Evolutionary conservation across 2,888 invertebrate genomes (phyloP), one percentile per base, ranked within the genome.

Genomic region (Microctonus aethiopoides): DNA sequence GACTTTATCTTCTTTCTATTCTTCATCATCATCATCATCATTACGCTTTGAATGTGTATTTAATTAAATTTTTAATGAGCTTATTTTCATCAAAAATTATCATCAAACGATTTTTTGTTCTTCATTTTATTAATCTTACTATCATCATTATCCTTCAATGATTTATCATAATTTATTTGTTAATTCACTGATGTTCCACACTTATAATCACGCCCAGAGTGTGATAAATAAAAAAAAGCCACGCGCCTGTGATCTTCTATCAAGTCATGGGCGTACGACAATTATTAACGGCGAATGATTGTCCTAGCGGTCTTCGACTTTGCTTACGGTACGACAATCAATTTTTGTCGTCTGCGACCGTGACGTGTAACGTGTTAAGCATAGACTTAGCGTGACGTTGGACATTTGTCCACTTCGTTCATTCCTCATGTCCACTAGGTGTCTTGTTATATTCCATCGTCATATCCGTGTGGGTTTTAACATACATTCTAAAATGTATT

Each of bases 261-360:
- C 11, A 34, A 26, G 36, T 22, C 39, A 56, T n/a, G 54, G n/a
- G 24, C n/a, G 6, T 46, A 46, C 16, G 46, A 54, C 61, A 84
- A 84, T 85, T 82, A 84, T 82, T 79, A 65, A 78, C 81, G 81
- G 82, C 78, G 72, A 73, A 75, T 76, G 79, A 84, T 84, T 84
- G 83, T 83, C 81, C 77, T 86, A 85, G 86, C 86, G 85, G 86
- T 83, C 77, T 81, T 83, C 80, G 81, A 75, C 78, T 83, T 74
- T 75, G 77, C 82, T 84, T 86, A 82, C 86, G 85, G 86, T 85
- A 82, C 78, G 79, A 73, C 68, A 72, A 77, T 73, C 83, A 84
- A 86, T 85, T 85, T 86, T 73, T 82, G 77, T 81, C 78, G 80
- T 80, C 71, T 78, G 80, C 77, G 79, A 86, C 80, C 86, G 86